Evolutionary conservation across 2,113 vertebrate species (phyloP), one percentile per base, ranked within the genome.

Genomic region (Scatophagus argus): DNA sequence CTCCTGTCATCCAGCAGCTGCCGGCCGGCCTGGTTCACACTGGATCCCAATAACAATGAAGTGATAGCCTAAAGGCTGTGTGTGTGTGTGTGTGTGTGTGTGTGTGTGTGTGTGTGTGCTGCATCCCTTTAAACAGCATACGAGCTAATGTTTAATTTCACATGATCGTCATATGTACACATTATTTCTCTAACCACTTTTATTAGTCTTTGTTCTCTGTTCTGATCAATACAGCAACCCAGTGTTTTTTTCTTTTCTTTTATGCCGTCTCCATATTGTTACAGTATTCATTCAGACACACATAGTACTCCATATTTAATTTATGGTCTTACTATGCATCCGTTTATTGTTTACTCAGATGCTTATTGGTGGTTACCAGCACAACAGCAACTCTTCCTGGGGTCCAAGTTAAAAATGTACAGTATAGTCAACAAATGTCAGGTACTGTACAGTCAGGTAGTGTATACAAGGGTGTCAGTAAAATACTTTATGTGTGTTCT

Each of bases 21-120:
- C 90, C 89, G 89, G 85, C 85, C 79, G 87, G 86, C 62, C 80
- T 83, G 81, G n/a, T 79, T 89, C 84, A 54, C 85, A 58, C 84
- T 72, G 58, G 72, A 70, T 62, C 69, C 78, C 59, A 69, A 74
- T 44, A 49, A 83, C 69, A 81, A 88, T 85, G 41, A 86, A 43
- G 73, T 11, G 36, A 10, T 44, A 21, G 49, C 56, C 74, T 63
- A 25, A 10, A 85, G 82, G 41, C 59, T 69, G 78, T 17, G 25
- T n/a, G n/a, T n/a, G n/a, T n/a, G n/a, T n/a, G n/a, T n/a, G n/a
- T n/a, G n/a, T n/a, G n/a, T n/a, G n/a, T n/a, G n/a, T n/a, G n/a
- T n/a, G n/a, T n/a, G n/a, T n/a, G n/a, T n/a, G n/a, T n/a, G n/a
- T n/a, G n/a, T n/a, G n/a, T 66, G 70, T 39, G 39, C 75, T 54